Evolutionary conservation across 1,140 invertebrate genomes (phyloP).

Genomic region (Eufriesea mexicana): DNA sequence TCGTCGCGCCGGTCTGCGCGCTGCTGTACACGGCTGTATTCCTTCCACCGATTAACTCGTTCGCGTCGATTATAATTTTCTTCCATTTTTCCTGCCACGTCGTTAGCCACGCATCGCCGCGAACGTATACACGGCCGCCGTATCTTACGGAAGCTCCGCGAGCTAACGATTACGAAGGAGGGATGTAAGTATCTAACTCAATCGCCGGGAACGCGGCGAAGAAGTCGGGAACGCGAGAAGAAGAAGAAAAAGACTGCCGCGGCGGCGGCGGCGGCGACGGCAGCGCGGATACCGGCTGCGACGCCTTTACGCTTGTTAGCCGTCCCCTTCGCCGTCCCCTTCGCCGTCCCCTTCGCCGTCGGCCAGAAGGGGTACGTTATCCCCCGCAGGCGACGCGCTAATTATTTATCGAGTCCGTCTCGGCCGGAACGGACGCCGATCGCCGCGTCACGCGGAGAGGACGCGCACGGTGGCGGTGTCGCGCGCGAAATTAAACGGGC

Average conservation of each 20-base stretch:
- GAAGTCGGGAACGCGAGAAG: slow-evolving; percentile 51
- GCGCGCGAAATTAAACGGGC: slow-evolving; percentile 37
- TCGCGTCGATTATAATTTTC: background rate
- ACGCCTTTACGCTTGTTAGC: slow-evolving; percentile 68
- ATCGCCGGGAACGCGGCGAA: slow-evolving; percentile 59
- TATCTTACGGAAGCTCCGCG: slow-evolving; percentile 21
- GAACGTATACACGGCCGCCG: background rate
- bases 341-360: background rate
- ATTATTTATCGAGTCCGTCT: slow-evolving; percentile 64
- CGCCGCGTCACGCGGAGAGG: slow-evolving; percentile 37
- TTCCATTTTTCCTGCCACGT: background rate
- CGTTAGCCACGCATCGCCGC: slow-evolving; percentile 19
- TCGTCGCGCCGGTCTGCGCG: background rate
- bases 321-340: no score
- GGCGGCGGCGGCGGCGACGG: background rate
- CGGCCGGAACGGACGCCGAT: slow-evolving; percentile 31
- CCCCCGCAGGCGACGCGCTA: slow-evolving; percentile 40
- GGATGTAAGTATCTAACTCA: slow-evolving; percentile 49
- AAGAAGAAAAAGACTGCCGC: slow-evolving; percentile 34
- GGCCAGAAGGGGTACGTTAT: slow-evolving; percentile 42
- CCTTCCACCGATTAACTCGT: slow-evolving; percentile 2
- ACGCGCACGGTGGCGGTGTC: slow-evolving; percentile 29
- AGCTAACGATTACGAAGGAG: slow-evolving; percentile 45
- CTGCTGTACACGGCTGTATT: background rate
- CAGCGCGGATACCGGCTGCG: slow-evolving; percentile 14